Evolutionary conservation across 2,113 vertebrate genomes (phyloP).

Genomic region (Podarcis cretensis): DNA sequence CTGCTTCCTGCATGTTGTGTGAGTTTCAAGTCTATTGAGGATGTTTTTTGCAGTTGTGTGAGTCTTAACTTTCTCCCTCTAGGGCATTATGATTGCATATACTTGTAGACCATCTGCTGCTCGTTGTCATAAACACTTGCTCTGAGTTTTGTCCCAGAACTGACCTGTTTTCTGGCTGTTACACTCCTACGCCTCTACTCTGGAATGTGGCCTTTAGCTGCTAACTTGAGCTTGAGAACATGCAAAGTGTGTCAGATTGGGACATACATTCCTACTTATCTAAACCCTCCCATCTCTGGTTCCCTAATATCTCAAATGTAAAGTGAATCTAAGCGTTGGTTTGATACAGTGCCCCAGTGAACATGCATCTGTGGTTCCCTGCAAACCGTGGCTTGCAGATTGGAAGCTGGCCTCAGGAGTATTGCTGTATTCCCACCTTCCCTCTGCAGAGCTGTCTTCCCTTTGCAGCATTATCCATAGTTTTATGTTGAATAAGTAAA

Average conservation of each 20-base stretch:
- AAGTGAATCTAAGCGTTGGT: neutral
- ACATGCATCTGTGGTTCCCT: neutral
- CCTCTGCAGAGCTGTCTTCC: neutral
- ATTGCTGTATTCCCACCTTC: neutral
- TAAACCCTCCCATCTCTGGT: neutral
- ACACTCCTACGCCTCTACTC: slow-evolving; percentile 55
- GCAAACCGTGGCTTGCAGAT: neutral
- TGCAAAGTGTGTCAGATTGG: slow-evolving; percentile 27
- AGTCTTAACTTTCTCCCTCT: slow-evolving; percentile 17
- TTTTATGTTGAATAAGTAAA: neutral
- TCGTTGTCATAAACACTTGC: slow-evolving; percentile 55
- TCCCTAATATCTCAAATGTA: slow-evolving; percentile 17
- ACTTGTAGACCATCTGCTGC: slow-evolving; percentile 36
- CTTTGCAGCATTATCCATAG: neutral
- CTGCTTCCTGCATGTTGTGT: accelerated
- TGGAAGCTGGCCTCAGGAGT: no score
- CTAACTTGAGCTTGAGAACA: slow-evolving; percentile 33
- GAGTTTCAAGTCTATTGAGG: neutral
- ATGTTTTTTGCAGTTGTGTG: neutral
- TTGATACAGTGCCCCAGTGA: neutral
- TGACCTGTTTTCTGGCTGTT: slow-evolving; percentile 40
- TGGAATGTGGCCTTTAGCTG: slow-evolving; percentile 36
- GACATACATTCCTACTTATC: slow-evolving; percentile 39
- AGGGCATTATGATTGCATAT: slow-evolving; percentile 23
- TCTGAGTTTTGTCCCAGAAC: slow-evolving; percentile 45